Percentiles rank a stretch among this genome's conserved stretches.
These are phyloP conservation scores for Galeopsomyia nigrocyanea DNA, from an alignment of 2,888 invertebrate genomes.

Conservation along the genomic window DNA sequence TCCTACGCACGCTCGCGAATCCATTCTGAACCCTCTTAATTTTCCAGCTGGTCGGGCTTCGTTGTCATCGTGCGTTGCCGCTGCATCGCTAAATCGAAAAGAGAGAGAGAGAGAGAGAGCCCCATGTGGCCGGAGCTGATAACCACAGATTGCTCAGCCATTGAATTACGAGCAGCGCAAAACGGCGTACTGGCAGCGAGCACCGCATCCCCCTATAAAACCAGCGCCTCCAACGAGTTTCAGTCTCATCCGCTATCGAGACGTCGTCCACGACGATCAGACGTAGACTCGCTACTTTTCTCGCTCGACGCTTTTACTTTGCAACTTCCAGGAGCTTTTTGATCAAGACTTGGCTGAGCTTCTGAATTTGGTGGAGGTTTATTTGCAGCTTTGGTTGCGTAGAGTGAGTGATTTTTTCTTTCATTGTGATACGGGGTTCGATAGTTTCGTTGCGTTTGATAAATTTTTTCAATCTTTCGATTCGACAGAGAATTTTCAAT, in stretches of 20 bases:
- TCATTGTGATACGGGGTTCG: too few species aligned
- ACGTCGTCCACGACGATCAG: slow-evolving; percentile 35
- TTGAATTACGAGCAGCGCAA: slow-evolving; percentile 58
- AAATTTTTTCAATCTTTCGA: too few species aligned
- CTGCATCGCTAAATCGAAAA: slow-evolving; percentile 23
- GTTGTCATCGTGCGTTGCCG: background rate
- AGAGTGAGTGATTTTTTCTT: background rate
- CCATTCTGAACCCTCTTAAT: slow-evolving; percentile 19
- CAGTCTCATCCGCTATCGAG: slow-evolving; percentile 39
- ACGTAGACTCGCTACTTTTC: slow-evolving; percentile 10
- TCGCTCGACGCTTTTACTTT: slow-evolving; percentile 29
- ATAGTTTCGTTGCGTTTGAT: background rate
- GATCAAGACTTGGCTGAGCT: slow-evolving; percentile 13
- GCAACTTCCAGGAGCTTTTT: slow-evolving; percentile 16
- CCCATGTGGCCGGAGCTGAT: slow-evolving; percentile 66
- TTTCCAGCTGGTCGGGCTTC: slow-evolving; percentile 26
- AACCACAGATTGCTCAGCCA: slow-evolving; percentile 64
- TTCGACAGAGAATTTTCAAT: too few species aligned
- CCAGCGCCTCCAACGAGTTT: slow-evolving; percentile 42
- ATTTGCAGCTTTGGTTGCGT: background rate
- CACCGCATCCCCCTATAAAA: slow-evolving; percentile 59
- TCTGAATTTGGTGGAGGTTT: background rate
- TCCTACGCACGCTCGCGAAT: background rate
- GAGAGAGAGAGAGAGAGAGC: slow-evolving; percentile 48
- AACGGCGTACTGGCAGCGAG: background rate